Conservation (phyloP, 2,888 invertebrate species). For the Fragum fragum region DNA sequence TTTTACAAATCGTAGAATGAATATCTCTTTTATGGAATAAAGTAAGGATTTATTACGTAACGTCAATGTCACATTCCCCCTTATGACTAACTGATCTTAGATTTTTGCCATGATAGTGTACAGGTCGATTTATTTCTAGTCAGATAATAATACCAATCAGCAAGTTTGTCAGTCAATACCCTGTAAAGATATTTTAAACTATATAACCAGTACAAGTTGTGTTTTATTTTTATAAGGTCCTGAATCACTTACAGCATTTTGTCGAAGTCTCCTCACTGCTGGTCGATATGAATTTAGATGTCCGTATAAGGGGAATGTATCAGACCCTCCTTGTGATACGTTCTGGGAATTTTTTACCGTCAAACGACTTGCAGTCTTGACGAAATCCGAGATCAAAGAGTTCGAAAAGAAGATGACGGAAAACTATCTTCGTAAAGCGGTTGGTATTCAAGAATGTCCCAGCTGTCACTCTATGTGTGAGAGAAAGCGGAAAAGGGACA, state of each 20-base stretch:
- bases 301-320: slow-evolving; percentile 50
- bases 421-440: slow-evolving; percentile 64
- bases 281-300: slow-evolving; percentile 67
- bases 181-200: no score
- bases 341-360: slow-evolving; percentile 68
- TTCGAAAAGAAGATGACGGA: slow-evolving; percentile 68
- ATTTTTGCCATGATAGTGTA: no score
- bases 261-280: slow-evolving; percentile 59
- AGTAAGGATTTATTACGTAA: no score
- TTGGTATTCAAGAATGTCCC: slow-evolving; percentile 69
- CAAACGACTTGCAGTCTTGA: slow-evolving; percentile 62
- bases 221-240: slow-evolving; percentile 66
- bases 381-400: slow-evolving; percentile 57
- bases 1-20: no score
- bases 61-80: no score
- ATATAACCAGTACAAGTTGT: no score
- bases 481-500: slow-evolving; percentile 49
- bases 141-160: no score
- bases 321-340: slow-evolving; percentile 54
- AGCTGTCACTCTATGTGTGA: slow-evolving; percentile 60
- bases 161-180: no score
- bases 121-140: no score
- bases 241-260: slow-evolving; percentile 68
- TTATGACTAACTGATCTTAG: no score
- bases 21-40: no score